Evolutionary conservation across 1,140 invertebrate species (phyloP), one percentile per base, ranked within the genome.

Genomic region (Drosophila sproati): DNA sequence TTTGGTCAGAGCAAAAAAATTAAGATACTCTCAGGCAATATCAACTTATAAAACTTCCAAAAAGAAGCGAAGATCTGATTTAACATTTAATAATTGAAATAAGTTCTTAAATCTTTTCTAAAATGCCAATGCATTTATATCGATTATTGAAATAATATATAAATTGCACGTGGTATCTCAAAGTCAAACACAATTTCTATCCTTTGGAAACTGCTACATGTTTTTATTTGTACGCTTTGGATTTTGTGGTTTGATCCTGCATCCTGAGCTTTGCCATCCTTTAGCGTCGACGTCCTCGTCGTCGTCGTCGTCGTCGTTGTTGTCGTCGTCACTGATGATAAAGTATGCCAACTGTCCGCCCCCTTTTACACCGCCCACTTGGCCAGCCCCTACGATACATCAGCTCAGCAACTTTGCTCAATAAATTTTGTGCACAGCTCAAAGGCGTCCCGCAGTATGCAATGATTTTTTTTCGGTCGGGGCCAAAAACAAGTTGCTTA

Each of bases 181-280:
- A 2, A 31, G 37, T 32, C 50, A 7, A 2, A 2, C 45, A 57
- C 2, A 10, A 10, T 2, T 43, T 1, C 2, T 20, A 20, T 20
- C 1, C 20, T 2, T 34, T 8, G 29, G 1, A n/a, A 12, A n/a
- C 34, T 10, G 2, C 45, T 10, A 31, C 56, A 63, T 76, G 66
- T 79, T 87, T 87, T 89, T 88, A 83, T 88, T 88, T 88, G 85
- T 88, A 87, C 89, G 83, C 85, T 89, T 89, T 85, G 86, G 85
- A 89, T 89, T 89, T 90, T 89, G 85, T 89, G 85, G 85, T 89
- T 90, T 89, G 85, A 89, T 89, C 86, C 85, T 88, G 85, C 85
- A 88, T 85, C 83, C 80, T 80, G 62, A 52, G 72, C 71, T 75
- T 72, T 57, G 60, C 72, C 60, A 75, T 78, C 77, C 74, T 73